A percentile compares a stretch with the other conserved stretches of the same genome.
phyloP scores from a whole-genome alignment of 1,140 invertebrate species.

The Elysia chlorotica region DNA sequence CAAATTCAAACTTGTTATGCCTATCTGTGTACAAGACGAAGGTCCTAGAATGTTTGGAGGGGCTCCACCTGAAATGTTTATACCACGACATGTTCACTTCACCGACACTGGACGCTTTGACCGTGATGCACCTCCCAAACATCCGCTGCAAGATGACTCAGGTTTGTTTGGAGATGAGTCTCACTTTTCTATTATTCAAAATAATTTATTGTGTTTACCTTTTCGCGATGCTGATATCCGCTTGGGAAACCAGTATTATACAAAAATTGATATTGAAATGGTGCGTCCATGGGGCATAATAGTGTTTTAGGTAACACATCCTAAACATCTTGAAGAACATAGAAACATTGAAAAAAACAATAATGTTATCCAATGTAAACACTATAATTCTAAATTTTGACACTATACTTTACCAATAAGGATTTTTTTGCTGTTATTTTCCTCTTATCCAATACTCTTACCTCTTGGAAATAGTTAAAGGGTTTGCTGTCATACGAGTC shows the following conservation, averaged over 20 bases:
- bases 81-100: conserved; percentile 55
- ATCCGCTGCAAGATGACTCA: conserved; percentile 47
- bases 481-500: not conserved
- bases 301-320: not conserved
- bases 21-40: conserved; percentile 57
- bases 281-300: not conserved
- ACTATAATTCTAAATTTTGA: not conserved
- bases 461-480: not conserved
- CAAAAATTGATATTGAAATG: too few species aligned
- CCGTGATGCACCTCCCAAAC: conserved; percentile 55
- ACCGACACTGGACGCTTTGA: conserved; percentile 61
- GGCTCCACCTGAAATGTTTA: conserved; percentile 56
- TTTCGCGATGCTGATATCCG: too few species aligned
- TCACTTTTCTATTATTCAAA: too few species aligned
- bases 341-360: not conserved
- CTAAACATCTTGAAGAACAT: not conserved
- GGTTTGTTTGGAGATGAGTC: too few species aligned
- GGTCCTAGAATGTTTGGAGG: conserved; percentile 53
- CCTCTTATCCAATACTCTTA: not conserved
- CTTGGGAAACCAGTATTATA: too few species aligned
- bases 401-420: not conserved
- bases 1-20: conserved; percentile 61
- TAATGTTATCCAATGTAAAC: not conserved
- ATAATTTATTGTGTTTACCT: too few species aligned
- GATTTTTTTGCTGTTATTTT: not conserved